Percentiles rank a stretch among this genome's conserved stretches.
These are phyloP conservation scores for Prinia subflava DNA, from an alignment of 2,113 vertebrate species.

Conservation along the genomic window DNA sequence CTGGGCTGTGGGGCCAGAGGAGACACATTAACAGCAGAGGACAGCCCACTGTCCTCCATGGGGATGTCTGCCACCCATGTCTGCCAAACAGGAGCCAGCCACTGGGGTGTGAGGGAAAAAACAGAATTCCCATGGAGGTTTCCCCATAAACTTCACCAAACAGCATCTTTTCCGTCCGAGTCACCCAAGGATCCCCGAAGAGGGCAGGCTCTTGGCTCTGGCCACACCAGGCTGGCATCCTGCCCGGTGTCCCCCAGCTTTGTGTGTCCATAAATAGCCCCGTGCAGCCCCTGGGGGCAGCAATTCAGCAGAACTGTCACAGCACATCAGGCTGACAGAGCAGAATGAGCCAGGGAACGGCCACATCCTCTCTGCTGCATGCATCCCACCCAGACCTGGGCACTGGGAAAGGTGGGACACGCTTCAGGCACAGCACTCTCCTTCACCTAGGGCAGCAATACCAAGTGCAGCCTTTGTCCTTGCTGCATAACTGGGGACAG, in stretches of 20 bases:
- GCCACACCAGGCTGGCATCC: neutral
- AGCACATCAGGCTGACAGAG: neutral
- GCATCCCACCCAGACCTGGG: neutral
- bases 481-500: accelerated
- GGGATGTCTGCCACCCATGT: neutral
- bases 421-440: neutral
- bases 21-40: neutral
- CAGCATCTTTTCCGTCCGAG: accelerated
- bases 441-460: accelerated
- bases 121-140: accelerated
- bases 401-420: accelerated
- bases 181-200: neutral
- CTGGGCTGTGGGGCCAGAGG: neutral
- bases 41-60: accelerated
- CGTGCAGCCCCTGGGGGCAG: neutral
- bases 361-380: neutral
- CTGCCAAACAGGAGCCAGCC: neutral
- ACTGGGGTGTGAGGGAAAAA: accelerated
- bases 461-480: neutral
- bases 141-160: neutral
- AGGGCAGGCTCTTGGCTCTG: neutral
- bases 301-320: slow-evolving; percentile 21
- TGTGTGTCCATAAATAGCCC: neutral
- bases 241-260: neutral
- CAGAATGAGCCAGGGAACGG: accelerated